A percentile compares a stretch with the other conserved stretches of the same genome.
Evolutionary conservation across 2,888 invertebrate species (phyloP).

Genomic region (Papilio demoleus): DNA sequence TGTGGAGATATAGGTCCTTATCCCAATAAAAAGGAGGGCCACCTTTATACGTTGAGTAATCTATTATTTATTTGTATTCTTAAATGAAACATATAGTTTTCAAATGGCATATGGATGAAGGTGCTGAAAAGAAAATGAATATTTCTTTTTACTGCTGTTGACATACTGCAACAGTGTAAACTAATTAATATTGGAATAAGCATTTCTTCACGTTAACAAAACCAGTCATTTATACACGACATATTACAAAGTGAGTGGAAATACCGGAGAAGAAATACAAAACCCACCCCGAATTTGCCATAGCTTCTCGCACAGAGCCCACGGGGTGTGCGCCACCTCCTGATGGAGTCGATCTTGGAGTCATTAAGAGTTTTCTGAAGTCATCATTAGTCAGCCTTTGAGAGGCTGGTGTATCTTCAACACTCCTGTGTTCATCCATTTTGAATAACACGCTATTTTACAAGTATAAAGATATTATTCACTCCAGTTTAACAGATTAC

Average conservation of each 20-base stretch:
- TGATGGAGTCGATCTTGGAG: conserved; percentile 91
- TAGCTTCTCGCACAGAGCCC: conserved; percentile 87
- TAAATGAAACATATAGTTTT: too few species aligned
- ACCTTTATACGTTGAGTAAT: too few species aligned
- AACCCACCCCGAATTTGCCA: conserved; percentile 84
- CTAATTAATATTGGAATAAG: too few species aligned
- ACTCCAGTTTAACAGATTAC: not conserved
- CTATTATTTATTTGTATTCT: too few species aligned
- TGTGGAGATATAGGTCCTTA: too few species aligned
- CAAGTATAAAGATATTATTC: not conserved
- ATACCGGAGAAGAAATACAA: conserved; percentile 40
- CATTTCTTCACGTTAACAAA: not conserved
- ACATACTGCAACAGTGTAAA: too few species aligned
- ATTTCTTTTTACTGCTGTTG: too few species aligned
- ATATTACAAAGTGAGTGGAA: not conserved
- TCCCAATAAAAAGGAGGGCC: too few species aligned
- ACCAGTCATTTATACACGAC: too few species aligned
- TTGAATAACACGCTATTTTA: conserved; percentile 45
- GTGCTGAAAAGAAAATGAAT: too few species aligned
- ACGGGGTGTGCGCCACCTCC: conserved; percentile 67
- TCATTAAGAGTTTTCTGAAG: conserved; percentile 97
- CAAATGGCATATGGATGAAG: too few species aligned
- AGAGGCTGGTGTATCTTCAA: conserved; percentile 86
- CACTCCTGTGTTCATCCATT: conserved; percentile 80
- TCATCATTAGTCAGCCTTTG: conserved; percentile 97